Percentiles rank a stretch among this genome's conserved stretches.
Conservation (phyloP, 2,113 vertebrate genomes). For the Galemys pyrenaicus region DNA sequence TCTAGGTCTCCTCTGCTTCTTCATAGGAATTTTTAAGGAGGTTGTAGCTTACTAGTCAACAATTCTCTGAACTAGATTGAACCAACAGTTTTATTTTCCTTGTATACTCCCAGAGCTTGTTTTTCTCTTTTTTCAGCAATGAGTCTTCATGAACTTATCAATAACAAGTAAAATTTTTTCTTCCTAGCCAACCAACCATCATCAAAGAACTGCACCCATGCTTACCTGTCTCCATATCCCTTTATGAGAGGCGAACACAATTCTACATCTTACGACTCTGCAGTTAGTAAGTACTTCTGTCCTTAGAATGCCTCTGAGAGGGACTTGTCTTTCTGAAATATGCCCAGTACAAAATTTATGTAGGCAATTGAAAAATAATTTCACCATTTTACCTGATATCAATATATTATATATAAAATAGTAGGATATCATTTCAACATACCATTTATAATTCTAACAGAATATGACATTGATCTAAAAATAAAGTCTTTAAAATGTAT, state of each 20-base stretch:
- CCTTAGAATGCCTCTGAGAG: neutral
- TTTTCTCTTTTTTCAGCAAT: neutral
- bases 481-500: neutral
- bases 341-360: neutral
- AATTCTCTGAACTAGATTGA: neutral
- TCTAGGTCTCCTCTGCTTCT: neutral
- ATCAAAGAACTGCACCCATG: constrained; percentile 91
- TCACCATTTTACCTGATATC: neutral
- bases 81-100: neutral
- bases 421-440: neutral
- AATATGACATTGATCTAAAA: neutral
- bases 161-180: constrained; percentile 56
- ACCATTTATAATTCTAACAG: neutral
- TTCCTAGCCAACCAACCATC: constrained; percentile 91
- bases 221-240: constrained; percentile 96
- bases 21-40: neutral
- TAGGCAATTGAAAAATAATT: neutral
- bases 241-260: constrained; percentile 89
- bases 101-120: neutral
- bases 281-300: constrained; percentile 91
- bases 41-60: fast-evolving
- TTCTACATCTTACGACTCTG: constrained; percentile 91
- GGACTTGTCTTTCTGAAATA: neutral
- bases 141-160: neutral
- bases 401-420: neutral